Conservation (phyloP, 2,888 invertebrate species). For the Luffia ferchaultella region DNA sequence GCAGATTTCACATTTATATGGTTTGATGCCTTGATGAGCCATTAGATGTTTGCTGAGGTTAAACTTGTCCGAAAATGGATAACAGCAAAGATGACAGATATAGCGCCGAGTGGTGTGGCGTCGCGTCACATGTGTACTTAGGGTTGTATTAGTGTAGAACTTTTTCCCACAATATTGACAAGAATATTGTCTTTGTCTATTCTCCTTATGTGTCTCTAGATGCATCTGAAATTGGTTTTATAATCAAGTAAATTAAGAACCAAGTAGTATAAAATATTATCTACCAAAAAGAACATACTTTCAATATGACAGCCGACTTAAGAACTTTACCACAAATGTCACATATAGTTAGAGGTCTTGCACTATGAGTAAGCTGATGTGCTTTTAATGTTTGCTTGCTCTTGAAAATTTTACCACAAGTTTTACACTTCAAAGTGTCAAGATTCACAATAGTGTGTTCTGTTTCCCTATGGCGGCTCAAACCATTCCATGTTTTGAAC, state of each 20-base stretch:
- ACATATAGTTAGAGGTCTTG: constrained; percentile 32
- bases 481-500: constrained; percentile 42
- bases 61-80: constrained; percentile 46
- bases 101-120: constrained; percentile 39
- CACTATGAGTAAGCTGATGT: constrained; percentile 36
- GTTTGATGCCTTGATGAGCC: constrained; percentile 43
- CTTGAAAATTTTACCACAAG: constrained; percentile 44
- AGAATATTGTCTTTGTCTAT: constrained; percentile 36
- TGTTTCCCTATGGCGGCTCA: constrained; percentile 36
- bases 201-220: constrained; percentile 44
- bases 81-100: constrained; percentile 45
- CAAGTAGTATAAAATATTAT: too few species aligned
- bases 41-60: constrained; percentile 45
- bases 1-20: constrained; percentile 46
- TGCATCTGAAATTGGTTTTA: constrained; percentile 33
- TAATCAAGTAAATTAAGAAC: too few species aligned
- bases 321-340: constrained; percentile 49
- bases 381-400: constrained; percentile 34
- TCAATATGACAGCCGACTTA: constrained; percentile 30
- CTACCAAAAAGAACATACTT: too few species aligned
- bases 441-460: constrained; percentile 34
- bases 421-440: constrained; percentile 32
- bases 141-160: constrained; percentile 39
- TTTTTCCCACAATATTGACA: constrained; percentile 55
- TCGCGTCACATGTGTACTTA: constrained; percentile 33